Evolutionary conservation across 1,140 invertebrate genomes (phyloP), one percentile per base, ranked within the genome.

Genomic region (Lucilia cuprina): DNA sequence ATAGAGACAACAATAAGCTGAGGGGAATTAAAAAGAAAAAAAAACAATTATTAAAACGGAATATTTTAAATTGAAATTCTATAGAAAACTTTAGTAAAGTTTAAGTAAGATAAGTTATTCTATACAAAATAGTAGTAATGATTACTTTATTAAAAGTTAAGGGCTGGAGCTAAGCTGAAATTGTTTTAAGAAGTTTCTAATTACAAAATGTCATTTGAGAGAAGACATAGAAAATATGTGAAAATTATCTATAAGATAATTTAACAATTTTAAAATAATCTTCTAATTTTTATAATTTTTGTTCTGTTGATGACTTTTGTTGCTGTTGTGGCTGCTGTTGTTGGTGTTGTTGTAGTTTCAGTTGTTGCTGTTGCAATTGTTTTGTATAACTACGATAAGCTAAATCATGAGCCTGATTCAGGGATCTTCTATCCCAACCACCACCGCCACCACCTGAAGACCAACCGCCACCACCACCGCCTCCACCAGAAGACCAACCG

Each of bases 321-420:
- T 83, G 82, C 83, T 84, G 85, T 74, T 83, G 84, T 74, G 78
- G 85, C 25, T 86, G 85, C 34, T 85, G 83, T 70, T 86, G 87
- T 49, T 70, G 83, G 17, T 85, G 85, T 34, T 88, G 86, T 74
- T 84, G 83, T 77, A 86, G 86, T 21, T 85, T 83, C 78, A 25
- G 80, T 80, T 82, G 77, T 41, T 86, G 83, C 75, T 87, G 89
- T 55, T 84, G 84, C n/a, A 82, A 84, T 35, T 87, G 87, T 74
- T 84, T 83, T 75, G 85, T 88, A 86, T 94, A 94, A 0, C 92
- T 93, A 41, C 93, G 93, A 88, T 96, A 96, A 2, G 95, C 95
- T 82, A 96, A 86, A 84, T 94, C 93, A 77, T 95, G 94, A 2
- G 94, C 88, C 70, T 88, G 87, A 74, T 93, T 92, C 5, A 92